phyloP scores from a whole-genome alignment of 2,113 vertebrate species.

The Strix aluco region DNA sequence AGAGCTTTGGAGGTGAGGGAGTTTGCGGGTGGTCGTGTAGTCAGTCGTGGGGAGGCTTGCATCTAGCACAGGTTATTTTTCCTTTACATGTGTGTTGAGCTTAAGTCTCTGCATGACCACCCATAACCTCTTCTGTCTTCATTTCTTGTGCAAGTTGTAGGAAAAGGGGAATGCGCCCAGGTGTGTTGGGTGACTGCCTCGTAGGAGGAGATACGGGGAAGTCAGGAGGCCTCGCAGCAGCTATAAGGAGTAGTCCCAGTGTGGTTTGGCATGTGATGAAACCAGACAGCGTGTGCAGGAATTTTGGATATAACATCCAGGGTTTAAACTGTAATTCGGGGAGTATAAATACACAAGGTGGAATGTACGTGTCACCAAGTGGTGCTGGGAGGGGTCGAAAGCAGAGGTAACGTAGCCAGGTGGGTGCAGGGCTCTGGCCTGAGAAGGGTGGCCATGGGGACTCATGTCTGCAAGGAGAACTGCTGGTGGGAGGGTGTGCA shows the following conservation, averaged over 20 bases:
- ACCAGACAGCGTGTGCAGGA: not conserved
- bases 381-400: not conserved
- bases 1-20: not conserved
- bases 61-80: not conserved
- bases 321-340: not conserved
- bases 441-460: not conserved
- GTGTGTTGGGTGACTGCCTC: not conserved
- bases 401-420: not conserved
- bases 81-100: accelerated
- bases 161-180: not conserved
- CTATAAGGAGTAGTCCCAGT: not conserved
- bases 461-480: not conserved
- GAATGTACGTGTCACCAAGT: not conserved
- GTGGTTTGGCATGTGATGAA: not conserved
- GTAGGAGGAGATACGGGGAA: not conserved
- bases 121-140: not conserved
- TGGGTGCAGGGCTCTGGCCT: not conserved
- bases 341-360: accelerated
- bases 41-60: not conserved
- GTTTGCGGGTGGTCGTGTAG: accelerated
- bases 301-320: not conserved
- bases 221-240: not conserved
- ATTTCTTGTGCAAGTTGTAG: not conserved
- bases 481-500: not conserved
- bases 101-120: not conserved